A percentile compares a stretch with the other conserved stretches of the same genome.
phyloP scores from a whole-genome alignment of 2,113 vertebrate species.

The Leptobrachium ailaonicum region DNA sequence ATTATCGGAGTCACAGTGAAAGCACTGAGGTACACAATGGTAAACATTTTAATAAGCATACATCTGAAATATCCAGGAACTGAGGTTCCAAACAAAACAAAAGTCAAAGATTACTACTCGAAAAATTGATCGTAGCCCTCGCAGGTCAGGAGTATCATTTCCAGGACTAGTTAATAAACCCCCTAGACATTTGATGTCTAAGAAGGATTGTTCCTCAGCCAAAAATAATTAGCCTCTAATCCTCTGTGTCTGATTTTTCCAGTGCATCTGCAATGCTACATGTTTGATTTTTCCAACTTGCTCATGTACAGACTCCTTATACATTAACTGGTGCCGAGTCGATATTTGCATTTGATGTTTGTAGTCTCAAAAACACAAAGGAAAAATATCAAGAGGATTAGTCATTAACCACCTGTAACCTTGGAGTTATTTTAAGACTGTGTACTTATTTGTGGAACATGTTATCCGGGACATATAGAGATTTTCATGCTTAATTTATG shows the following conservation, averaged over 20 bases:
- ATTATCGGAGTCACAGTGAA: too few species aligned
- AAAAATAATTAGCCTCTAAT: neutral
- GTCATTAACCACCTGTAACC: neutral
- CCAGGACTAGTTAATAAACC: neutral
- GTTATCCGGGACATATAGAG: too few species aligned
- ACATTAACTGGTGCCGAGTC: neutral
- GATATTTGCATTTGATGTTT: neutral
- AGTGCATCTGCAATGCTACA: neutral
- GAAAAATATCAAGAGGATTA: neutral
- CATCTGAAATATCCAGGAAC: too few species aligned
- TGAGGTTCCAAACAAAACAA: neutral
- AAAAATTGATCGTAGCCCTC: neutral
- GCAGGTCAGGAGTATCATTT: too few species aligned
- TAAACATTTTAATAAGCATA: too few species aligned
- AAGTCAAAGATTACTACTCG: neutral
- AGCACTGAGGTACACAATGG: too few species aligned
- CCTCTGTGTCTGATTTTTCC: neutral
- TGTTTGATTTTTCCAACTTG: neutral
- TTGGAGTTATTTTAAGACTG: too few species aligned
- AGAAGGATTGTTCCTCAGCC: neutral
- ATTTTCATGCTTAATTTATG: too few species aligned
- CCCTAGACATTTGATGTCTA: neutral
- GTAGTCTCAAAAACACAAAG: neutral
- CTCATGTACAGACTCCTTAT: neutral
- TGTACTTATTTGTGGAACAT: too few species aligned